Evolutionary conservation across 2,888 invertebrate genomes (phyloP), one percentile per base, ranked within the genome.

Genomic region (Thecocarcelia acutangulata): DNA sequence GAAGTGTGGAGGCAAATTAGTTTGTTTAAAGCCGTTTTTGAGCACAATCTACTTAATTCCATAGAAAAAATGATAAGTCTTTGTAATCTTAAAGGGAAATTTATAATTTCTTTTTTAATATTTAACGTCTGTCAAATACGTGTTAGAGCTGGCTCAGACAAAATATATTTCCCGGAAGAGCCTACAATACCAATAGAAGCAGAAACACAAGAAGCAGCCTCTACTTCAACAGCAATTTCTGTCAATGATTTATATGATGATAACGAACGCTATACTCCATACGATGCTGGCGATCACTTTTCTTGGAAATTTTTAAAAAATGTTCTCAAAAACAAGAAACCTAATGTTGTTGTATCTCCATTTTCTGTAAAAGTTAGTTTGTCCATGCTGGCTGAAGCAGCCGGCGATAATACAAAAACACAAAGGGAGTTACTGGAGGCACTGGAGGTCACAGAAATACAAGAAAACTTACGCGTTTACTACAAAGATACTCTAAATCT

Each of bases 331-430:
- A 86, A 85, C 28, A 87, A 88, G 11, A 73, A 77, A 0, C 76
- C 92, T 13, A 96, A 96, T 90, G 92, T 95, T 69, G 91, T 96
- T 19, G 87, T 96, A 54, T 96, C 96, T 0, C 96, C 96, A 0
- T 91, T 96, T 82, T 95, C 96, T 2, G 89, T 96, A 54, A 96
- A 96, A 90, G 87, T 96, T 83, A 93, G 95, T 0, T 88, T 96
- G 81, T 94, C 94, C 0, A 92, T 96, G 58, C 92, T 40, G 81
- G 78, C 2, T 86, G n/a, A n/a, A n/a, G n/a, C n/a, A n/a, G n/a
- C n/a, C n/a, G n/a, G n/a, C n/a, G n/a, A n/a, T n/a, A n/a, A 87
- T 40, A 87, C 91, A 6, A 80, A 83, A 54, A 90, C 85, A 59
- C 87, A 87, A 74, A 83, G 83, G 19, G 88, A 89, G 72, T 85